These are phyloP conservation scores for Caprella mutica DNA, from an alignment of 2,888 invertebrate species.

Conservation along the genomic window DNA sequence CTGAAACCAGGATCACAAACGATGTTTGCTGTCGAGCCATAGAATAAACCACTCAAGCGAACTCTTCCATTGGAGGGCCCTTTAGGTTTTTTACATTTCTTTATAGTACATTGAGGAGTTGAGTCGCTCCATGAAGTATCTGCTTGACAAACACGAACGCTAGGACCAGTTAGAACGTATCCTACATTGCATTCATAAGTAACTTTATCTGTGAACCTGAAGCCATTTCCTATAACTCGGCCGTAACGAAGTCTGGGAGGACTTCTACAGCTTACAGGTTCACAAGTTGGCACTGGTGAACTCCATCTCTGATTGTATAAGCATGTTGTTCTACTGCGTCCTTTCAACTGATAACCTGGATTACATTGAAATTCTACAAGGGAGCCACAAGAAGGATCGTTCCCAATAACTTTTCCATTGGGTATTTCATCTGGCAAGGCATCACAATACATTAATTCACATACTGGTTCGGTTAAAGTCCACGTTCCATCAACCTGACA, in stretches of 20 bases:
- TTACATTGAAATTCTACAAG: conserved; percentile 31
- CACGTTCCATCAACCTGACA: conserved; percentile 29
- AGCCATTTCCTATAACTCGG: conserved; percentile 15
- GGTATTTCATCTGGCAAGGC: conserved; percentile 16
- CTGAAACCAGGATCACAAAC: conserved; percentile 27
- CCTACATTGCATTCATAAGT: conserved; percentile 35
- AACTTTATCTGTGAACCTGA: conserved; percentile 29
- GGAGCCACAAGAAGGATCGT: conserved; percentile 28
- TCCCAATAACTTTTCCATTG: conserved; percentile 29
- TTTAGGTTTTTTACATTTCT: conserved; percentile 32
- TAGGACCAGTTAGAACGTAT: conserved; percentile 37
- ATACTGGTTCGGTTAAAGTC: conserved; percentile 26
- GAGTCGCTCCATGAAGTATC: conserved; percentile 38
- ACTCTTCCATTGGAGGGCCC: conserved; percentile 31
- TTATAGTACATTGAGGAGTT: conserved; percentile 29
- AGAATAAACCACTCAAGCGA: conserved; percentile 14
- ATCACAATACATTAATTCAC: conserved; percentile 25
- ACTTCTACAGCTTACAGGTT: conserved; percentile 23
- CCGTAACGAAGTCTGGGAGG: conserved; percentile 19
- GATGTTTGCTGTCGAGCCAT: conserved; percentile 24
- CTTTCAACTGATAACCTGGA: conserved; percentile 29
- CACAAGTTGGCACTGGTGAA: conserved; percentile 22
- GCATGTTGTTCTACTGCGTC: conserved; percentile 27
- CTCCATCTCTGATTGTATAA: conserved; percentile 36
- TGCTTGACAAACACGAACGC: conserved; percentile 37